Evolutionary conservation across 92 coral and sea anemone genomes (phyloP).

Genomic region (Parazoanthus darwini): DNA sequence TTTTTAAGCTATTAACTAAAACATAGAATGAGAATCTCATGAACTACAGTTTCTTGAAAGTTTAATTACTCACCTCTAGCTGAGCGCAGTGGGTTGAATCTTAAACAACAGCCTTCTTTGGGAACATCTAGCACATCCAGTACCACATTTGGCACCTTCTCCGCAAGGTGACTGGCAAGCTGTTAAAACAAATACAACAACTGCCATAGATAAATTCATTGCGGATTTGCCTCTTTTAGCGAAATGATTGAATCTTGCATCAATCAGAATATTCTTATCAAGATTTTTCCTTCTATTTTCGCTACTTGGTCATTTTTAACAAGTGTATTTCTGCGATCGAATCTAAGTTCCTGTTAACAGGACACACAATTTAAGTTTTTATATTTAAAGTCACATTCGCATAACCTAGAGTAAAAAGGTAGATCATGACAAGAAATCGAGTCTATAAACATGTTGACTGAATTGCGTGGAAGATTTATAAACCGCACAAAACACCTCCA

Average conservation of each 20-base stretch:
- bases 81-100: constrained; percentile 81
- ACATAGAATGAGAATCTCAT: background rate
- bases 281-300: too few species aligned
- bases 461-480: too few species aligned
- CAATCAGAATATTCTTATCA: too few species aligned
- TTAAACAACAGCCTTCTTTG: constrained; percentile 85
- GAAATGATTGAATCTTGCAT: too few species aligned
- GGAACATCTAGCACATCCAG: constrained; percentile 75
- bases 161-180: constrained; percentile 78
- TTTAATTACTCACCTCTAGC: constrained; percentile 68
- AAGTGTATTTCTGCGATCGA: background rate
- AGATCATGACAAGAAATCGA: too few species aligned
- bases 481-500: too few species aligned
- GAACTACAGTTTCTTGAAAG: background rate
- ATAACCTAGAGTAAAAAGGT: too few species aligned
- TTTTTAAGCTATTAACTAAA: too few species aligned
- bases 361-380: too few species aligned
- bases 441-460: too few species aligned
- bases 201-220: background rate
- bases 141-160: constrained; percentile 73
- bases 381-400: too few species aligned
- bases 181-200: constrained; percentile 29
- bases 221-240: background rate
- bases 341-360: background rate
- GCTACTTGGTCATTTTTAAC: background rate